Conservation (phyloP, 2,888 invertebrate species). For the Cephus nigrinus region DNA sequence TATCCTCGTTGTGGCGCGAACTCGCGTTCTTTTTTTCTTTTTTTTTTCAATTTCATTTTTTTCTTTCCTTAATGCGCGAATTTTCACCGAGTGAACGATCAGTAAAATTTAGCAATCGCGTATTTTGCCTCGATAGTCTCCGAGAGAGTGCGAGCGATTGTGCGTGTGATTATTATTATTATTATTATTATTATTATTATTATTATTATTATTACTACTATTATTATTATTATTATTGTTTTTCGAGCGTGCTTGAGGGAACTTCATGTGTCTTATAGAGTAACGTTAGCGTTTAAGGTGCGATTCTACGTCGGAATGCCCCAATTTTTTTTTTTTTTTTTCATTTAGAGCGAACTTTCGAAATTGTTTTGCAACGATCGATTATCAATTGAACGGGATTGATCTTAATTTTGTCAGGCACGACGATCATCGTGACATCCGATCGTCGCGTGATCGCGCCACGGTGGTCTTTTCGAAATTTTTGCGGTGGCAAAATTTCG, state of each 20-base stretch:
- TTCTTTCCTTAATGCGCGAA: too few relatives aligned
- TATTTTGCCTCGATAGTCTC: not conserved
- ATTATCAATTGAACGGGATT: not conserved
- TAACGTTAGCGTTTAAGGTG: not conserved
- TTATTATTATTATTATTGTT: not conserved
- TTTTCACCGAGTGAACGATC: too few relatives aligned
- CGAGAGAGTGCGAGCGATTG: not conserved
- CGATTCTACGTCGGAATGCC: not conserved
- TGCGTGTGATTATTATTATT: not conserved
- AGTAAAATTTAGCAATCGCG: too few relatives aligned
- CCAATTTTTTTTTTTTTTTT: not conserved
- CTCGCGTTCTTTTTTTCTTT: too few relatives aligned
- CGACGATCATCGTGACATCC: not conserved
- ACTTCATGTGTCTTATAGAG: not conserved
- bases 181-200: not conserved
- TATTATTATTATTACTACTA: not conserved
- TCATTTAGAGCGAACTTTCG: not conserved
- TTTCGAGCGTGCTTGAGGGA: not conserved
- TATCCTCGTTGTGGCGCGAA: too few relatives aligned
- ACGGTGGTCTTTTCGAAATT: constrained; percentile 9
- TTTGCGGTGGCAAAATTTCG: constrained; percentile 15
- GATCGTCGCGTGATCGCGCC: not conserved
- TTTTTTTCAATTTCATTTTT: too few relatives aligned
- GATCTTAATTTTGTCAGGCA: not conserved
- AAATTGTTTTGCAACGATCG: not conserved